Evolutionary conservation across 2,113 vertebrate genomes (phyloP).

Genomic region (Hemibagrus wyckioides): DNA sequence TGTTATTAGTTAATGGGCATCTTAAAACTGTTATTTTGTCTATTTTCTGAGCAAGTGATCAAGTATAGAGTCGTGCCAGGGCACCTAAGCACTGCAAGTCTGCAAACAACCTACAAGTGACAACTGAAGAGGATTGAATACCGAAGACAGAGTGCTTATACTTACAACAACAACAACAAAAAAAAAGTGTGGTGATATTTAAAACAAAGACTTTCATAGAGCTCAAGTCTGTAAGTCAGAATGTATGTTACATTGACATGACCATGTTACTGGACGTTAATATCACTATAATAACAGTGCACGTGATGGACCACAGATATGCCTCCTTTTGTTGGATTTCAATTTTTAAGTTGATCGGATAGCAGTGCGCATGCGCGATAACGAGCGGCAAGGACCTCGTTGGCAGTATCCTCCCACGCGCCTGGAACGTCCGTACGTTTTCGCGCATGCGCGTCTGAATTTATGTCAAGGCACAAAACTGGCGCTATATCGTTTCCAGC

Average conservation of each 20-base stretch:
- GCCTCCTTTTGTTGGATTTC: conserved; percentile 22
- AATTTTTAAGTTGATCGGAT: conserved; percentile 33
- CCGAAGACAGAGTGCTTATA: neutral
- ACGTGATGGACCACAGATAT: neutral
- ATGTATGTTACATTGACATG: neutral
- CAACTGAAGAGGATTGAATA: neutral
- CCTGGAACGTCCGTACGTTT: conserved; percentile 59
- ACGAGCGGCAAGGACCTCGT: conserved; percentile 57
- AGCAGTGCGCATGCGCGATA: conserved; percentile 65
- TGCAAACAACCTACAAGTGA: neutral
- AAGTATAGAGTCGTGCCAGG: neutral
- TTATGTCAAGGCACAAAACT: conserved; percentile 83
- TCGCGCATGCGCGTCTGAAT: conserved; percentile 76
- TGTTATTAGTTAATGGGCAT: neutral
- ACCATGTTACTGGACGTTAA: neutral
- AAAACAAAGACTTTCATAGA: neutral
- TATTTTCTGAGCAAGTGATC: neutral
- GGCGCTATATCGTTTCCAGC: conserved; percentile 77
- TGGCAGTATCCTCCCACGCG: conserved; percentile 65
- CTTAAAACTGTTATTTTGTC: neutral
- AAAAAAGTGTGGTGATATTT: neutral
- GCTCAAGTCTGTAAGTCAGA: neutral
- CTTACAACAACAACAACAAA: neutral
- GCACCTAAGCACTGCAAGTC: neutral
- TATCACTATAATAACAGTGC: neutral